Percentiles rank a stretch among this genome's conserved stretches.
Conservation (phyloP, 2,797 vertebrate species). For the Craterocephalus amniculus region DNA sequence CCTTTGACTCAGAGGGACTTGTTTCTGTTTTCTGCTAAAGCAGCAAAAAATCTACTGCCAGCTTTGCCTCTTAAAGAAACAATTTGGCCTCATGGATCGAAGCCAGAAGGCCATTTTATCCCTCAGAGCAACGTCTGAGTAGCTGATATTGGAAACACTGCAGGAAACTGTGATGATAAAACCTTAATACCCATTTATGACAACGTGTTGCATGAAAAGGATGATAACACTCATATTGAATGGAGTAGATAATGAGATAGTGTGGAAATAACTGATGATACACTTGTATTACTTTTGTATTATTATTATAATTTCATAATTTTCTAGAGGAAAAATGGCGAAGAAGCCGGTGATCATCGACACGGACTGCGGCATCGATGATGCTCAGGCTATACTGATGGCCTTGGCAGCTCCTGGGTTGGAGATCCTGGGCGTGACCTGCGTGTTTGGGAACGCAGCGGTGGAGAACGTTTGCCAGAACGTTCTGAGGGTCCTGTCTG, state of each 20-base stretch:
- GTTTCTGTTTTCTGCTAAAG: no score
- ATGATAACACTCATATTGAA: background rate
- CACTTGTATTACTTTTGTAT: background rate
- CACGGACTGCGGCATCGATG: conserved; percentile 86
- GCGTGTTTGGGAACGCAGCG: conserved; percentile 81
- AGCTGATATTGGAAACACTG: background rate
- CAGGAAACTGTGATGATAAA: background rate
- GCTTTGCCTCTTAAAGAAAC: no score
- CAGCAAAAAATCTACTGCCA: no score
- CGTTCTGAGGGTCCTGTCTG: conserved; percentile 75
- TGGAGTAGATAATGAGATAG: background rate
- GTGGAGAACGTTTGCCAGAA: conserved; percentile 83
- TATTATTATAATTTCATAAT: background rate
- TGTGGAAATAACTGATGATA: background rate
- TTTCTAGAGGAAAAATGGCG: conserved; percentile 59
- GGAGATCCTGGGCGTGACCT: conserved; percentile 80
- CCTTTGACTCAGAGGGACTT: no score
- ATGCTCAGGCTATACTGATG: conserved; percentile 85
- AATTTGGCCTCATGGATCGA: no score
- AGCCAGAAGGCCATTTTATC: background rate
- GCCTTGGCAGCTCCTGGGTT: conserved; percentile 75
- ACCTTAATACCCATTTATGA: background rate
- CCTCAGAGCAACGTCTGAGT: background rate
- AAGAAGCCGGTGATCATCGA: conserved; percentile 83
- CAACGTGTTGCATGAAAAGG: background rate